Evolutionary conservation across 2,797 vertebrate species (phyloP).

Genomic region (Pipistrellus kuhlii): DNA sequence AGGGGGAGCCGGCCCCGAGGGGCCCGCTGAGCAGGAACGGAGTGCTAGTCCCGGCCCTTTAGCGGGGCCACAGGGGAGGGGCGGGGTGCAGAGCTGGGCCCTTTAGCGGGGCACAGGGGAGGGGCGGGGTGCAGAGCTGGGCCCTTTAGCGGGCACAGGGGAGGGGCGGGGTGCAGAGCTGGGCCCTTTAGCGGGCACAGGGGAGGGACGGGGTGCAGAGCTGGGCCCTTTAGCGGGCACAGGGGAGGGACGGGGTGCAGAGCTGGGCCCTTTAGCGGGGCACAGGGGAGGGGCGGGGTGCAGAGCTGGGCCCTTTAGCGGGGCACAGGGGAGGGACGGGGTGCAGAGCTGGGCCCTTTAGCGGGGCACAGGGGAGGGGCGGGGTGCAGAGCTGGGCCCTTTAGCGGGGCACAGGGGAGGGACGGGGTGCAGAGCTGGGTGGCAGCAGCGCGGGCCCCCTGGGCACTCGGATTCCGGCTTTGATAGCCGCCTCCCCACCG

Average conservation of each 20-base stretch:
- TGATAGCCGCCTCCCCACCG: background rate
- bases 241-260: background rate
- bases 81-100: too few species aligned
- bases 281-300: too few species aligned
- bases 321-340: too few species aligned
- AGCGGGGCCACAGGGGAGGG: too few species aligned
- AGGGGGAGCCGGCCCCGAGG: background rate
- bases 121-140: background rate
- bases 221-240: background rate
- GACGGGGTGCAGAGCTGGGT: background rate
- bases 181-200: background rate
- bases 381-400: too few species aligned
- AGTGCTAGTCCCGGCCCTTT: too few species aligned
- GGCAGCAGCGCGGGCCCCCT: background rate
- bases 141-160: too few species aligned
- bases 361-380: too few species aligned
- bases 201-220: background rate
- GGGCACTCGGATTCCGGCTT: background rate
- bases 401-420: background rate
- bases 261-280: background rate
- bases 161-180: background rate
- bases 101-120: background rate
- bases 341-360: too few species aligned
- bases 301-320: too few species aligned
- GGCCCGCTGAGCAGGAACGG: too few species aligned